These are phyloP conservation scores for Scolanthus callimorphus DNA, from an alignment of 92 coral and sea anemone genomes.

Conservation along the genomic window DNA sequence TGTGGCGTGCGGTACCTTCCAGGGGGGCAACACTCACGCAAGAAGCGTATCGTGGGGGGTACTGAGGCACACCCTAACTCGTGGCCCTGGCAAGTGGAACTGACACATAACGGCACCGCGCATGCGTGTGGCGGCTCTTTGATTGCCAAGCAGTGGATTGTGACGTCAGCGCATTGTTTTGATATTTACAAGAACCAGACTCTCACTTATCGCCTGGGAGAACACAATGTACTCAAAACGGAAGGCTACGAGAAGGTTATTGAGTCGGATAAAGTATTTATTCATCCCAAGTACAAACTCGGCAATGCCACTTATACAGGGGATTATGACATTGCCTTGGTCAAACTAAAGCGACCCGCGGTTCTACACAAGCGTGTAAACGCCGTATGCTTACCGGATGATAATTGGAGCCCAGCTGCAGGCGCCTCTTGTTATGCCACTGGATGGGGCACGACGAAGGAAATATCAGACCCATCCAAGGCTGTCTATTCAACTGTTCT, in stretches of 20 bases:
- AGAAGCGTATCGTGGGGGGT: conserved; percentile 63
- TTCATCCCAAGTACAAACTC: conserved; percentile 31
- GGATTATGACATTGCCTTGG: conserved; percentile 48
- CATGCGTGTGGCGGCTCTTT: conserved; percentile 74
- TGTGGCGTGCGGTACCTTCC: conserved; percentile 54
- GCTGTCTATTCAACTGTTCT: conserved; percentile 34
- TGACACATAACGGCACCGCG: conserved; percentile 24
- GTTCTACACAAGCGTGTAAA: conserved; percentile 48
- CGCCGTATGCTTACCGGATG: conserved; percentile 65
- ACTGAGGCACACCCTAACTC: conserved; percentile 53
- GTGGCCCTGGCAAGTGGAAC: conserved; percentile 85
- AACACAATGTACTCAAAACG: conserved; percentile 38
- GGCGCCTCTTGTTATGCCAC: conserved; percentile 53
- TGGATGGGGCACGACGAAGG: conserved; percentile 55
- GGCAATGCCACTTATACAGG: conserved; percentile 18
- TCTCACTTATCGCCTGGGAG: conserved; percentile 43
- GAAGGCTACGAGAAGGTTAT: conserved; percentile 62
- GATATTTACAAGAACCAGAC: conserved; percentile 4
- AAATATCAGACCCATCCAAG: too few species aligned
- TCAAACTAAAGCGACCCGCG: conserved; percentile 52
- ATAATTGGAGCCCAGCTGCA: conserved; percentile 15
- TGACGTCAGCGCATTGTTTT: conserved; percentile 79
- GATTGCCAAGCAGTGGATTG: conserved; percentile 71
- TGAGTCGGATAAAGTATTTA: conserved; percentile 22
- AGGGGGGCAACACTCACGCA: background rate